Conservation (phyloP, 1,140 invertebrate genomes). For the Luehdorfia chinensis region DNA sequence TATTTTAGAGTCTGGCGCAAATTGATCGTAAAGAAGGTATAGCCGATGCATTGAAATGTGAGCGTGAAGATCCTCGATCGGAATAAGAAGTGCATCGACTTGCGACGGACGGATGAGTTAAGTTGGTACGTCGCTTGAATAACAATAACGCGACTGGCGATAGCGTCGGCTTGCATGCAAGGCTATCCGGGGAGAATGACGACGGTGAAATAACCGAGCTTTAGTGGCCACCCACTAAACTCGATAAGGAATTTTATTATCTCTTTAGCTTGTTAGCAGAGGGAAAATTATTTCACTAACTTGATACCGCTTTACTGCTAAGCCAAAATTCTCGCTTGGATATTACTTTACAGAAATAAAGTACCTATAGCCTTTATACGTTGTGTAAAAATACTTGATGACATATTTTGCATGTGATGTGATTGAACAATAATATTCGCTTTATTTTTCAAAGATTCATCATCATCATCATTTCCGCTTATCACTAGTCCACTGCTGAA, state of each 20-base stretch:
- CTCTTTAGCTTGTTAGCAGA: not conserved
- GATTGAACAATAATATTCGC: too few relatives aligned
- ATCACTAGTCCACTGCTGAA: too few relatives aligned
- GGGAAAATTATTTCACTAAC: not conserved
- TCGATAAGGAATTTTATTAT: constrained; percentile 13
- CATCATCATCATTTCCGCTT: too few relatives aligned
- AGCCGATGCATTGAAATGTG: constrained; percentile 34
- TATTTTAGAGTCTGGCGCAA: constrained; percentile 37
- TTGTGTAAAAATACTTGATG: too few relatives aligned
- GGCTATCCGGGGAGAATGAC: not conserved
- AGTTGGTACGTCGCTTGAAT: constrained; percentile 40
- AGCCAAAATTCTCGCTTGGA: not conserved
- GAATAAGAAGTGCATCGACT: constrained; percentile 39
- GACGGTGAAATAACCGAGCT: constrained; percentile 2
- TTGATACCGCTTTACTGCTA: not conserved
- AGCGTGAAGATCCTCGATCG: constrained; percentile 38
- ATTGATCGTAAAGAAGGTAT: constrained; percentile 48
- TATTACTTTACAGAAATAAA: not conserved
- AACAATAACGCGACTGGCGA: constrained; percentile 29
- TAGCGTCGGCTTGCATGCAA: not conserved
- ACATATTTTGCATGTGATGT: too few relatives aligned
- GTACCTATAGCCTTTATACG: too few relatives aligned
- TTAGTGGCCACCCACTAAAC: constrained; percentile 12
- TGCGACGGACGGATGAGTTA: constrained; percentile 45
- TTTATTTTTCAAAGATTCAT: too few relatives aligned